Evolutionary conservation across 2,797 vertebrate genomes (phyloP).

Genomic region (Tokudaia muenninki): DNA sequence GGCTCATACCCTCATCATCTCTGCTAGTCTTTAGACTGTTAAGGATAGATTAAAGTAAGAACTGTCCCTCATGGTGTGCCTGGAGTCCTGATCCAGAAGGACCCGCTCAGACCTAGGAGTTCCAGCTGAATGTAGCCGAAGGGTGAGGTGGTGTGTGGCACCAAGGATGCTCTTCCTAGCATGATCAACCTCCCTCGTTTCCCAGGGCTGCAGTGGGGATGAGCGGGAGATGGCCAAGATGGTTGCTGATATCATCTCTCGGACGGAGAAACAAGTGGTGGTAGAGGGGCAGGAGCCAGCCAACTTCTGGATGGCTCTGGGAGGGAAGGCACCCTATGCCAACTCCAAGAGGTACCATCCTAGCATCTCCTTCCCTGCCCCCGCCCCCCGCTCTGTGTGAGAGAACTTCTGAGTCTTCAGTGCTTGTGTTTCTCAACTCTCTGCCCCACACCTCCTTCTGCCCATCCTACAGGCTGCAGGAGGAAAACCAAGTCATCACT

Average conservation of each 20-base stretch:
- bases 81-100: background rate
- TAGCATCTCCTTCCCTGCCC: background rate
- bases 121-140: background rate
- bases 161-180: background rate
- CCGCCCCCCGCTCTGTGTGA: background rate
- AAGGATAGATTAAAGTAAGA: background rate
- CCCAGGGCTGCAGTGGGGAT: constrained; percentile 93
- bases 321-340: constrained; percentile 93
- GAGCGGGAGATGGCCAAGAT: constrained; percentile 93
- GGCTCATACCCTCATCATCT: background rate
- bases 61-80: too few species aligned
- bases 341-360: constrained; percentile 90
- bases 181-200: background rate
- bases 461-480: constrained; percentile 88
- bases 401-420: background rate
- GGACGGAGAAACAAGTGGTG: constrained; percentile 91
- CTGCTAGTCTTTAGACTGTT: background rate
- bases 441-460: background rate
- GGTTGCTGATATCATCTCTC: constrained; percentile 91
- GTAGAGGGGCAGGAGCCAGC: constrained; percentile 93
- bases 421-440: background rate
- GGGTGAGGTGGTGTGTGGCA: background rate
- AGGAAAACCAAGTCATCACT: constrained; percentile 84
- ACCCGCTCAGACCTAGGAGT: background rate
- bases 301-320: constrained; percentile 93